Percentiles rank a stretch among this genome's conserved stretches.
These are phyloP conservation scores for Karalla daura DNA, from an alignment of 2,797 vertebrate genomes.

Conservation along the genomic window DNA sequence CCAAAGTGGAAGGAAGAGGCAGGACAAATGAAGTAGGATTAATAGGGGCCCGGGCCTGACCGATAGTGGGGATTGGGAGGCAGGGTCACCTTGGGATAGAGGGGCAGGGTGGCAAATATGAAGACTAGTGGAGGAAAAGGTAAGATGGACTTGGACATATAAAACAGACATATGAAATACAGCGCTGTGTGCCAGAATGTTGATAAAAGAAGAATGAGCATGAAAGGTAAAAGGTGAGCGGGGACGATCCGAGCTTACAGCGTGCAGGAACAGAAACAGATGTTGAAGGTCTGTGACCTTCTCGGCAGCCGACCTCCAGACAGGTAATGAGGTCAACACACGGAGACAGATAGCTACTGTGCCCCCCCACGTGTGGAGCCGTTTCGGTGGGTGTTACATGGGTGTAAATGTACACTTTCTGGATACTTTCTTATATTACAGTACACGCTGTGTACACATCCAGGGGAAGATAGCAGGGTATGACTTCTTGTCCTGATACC, in stretches of 20 bases:
- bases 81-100: constrained; percentile 83
- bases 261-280: constrained; percentile 48
- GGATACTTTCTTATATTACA: constrained; percentile 5
- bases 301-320: constrained; percentile 47
- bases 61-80: constrained; percentile 82
- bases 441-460: background rate
- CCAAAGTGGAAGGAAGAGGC: constrained; percentile 81
- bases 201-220: constrained; percentile 70
- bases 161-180: constrained; percentile 71
- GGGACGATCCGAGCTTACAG: constrained; percentile 58
- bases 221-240: constrained; percentile 72
- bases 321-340: constrained; percentile 64
- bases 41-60: constrained; percentile 79
- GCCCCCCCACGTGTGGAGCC: constrained; percentile 10
- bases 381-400: background rate
- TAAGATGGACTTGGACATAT: constrained; percentile 68
- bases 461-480: background rate
- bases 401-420: constrained; percentile 26
- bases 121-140: constrained; percentile 60
- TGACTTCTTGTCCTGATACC: too few relatives aligned
- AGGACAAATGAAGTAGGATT: constrained; percentile 86
- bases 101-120: constrained; percentile 60
- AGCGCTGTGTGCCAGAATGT: constrained; percentile 54
- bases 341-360: constrained; percentile 58
- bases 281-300: constrained; percentile 65